Conservation (phyloP, 2,113 vertebrate species). For the Sphyrna mokarran region DNA sequence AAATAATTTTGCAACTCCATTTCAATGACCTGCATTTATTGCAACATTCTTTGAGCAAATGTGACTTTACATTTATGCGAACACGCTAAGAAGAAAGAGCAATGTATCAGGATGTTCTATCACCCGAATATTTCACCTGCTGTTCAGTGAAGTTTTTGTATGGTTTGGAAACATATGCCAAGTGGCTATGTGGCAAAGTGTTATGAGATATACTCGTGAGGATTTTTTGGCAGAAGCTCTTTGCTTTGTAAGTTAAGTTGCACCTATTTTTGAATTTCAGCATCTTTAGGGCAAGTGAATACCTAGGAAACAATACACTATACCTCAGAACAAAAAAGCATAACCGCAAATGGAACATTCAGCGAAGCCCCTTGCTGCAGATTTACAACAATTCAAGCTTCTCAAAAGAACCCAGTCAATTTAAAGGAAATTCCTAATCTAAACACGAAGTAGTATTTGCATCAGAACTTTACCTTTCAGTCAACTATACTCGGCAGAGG, state of each 20-base stretch:
- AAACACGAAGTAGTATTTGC: not conserved
- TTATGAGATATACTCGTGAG: not conserved
- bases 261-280: not conserved
- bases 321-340: not conserved
- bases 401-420: not conserved
- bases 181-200: not conserved
- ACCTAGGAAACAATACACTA: no score
- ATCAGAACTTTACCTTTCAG: not conserved
- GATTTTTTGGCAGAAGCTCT: not conserved
- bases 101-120: not conserved
- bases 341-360: not conserved
- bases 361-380: not conserved
- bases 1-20: not conserved
- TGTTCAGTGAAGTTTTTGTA: not conserved
- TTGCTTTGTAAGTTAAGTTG: not conserved
- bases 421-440: not conserved
- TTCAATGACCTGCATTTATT: not conserved
- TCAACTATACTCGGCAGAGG: not conserved
- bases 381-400: not conserved
- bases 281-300: not conserved
- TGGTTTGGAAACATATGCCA: not conserved
- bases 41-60: not conserved
- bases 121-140: not conserved
- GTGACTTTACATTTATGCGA: not conserved
- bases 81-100: not conserved